Evolutionary conservation across 2,888 invertebrate species (phyloP).

Genomic region (Boloria selene): DNA sequence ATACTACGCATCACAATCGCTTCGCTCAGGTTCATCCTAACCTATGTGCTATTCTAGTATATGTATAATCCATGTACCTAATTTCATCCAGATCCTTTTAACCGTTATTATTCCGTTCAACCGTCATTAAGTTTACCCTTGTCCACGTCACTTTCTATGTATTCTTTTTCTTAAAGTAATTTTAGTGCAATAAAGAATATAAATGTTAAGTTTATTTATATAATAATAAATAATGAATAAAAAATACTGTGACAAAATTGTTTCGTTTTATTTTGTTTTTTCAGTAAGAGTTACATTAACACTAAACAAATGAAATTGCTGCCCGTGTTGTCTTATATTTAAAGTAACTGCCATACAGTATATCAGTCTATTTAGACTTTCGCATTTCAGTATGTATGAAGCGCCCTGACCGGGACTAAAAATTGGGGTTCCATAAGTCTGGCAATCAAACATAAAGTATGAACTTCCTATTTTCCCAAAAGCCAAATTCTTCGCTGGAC

Average conservation of each 20-base stretch:
- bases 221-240: slow-evolving; percentile 10
- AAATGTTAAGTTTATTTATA: neutral
- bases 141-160: too few species aligned
- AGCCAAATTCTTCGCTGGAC: slow-evolving; percentile 76
- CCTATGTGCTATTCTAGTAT: too few species aligned
- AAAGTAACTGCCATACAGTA: slow-evolving; percentile 84
- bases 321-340: slow-evolving; percentile 79
- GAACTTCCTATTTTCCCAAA: slow-evolving; percentile 78
- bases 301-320: slow-evolving; percentile 78
- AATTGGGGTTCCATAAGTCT: slow-evolving; percentile 83
- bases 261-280: slow-evolving; percentile 56
- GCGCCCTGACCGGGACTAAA: slow-evolving; percentile 82
- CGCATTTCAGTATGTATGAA: slow-evolving; percentile 83
- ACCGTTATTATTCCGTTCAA: too few species aligned
- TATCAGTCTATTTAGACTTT: slow-evolving; percentile 82
- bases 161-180: too few species aligned
- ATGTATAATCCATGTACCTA: too few species aligned
- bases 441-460: slow-evolving; percentile 87
- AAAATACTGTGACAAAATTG: slow-evolving; percentile 8
- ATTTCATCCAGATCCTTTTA: too few species aligned
- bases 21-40: neutral
- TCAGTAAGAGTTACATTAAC: slow-evolving; percentile 54
- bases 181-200: too few species aligned
- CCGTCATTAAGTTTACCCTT: too few species aligned
- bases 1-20: too few species aligned